Conservation (phyloP, 2,113 vertebrate genomes). For the Hipposideros armiger region DNA sequence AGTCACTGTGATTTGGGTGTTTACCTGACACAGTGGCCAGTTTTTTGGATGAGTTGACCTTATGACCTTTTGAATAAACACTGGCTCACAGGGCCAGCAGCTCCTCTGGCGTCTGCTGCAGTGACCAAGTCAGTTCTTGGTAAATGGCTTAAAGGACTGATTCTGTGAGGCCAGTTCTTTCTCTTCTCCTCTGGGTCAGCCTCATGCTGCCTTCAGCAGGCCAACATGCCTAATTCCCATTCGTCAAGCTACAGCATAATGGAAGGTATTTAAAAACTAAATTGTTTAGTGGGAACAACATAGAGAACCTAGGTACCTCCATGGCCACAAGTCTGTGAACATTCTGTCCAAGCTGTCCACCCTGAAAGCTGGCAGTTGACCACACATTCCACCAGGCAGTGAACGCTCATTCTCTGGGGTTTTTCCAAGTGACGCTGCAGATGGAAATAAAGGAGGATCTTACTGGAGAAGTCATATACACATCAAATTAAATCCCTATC, state of each 20-base stretch:
- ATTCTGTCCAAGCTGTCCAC: conserved; percentile 95
- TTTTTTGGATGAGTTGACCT: not conserved
- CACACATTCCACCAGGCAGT: conserved; percentile 92
- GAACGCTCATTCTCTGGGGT: conserved; percentile 85
- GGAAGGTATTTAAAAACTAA: not conserved
- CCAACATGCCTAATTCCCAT: not conserved
- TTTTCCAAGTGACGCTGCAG: conserved; percentile 89
- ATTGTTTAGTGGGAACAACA: not conserved
- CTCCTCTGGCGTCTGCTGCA: not conserved
- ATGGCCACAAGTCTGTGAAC: conserved; percentile 93
- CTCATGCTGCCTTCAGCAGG: not conserved
- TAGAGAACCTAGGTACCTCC: conserved; percentile 88
- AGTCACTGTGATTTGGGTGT: not conserved
- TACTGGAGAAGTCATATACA: not conserved
- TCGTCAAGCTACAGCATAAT: not conserved
- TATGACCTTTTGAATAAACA: not conserved
- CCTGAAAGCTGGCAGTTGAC: conserved; percentile 94
- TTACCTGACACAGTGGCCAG: not conserved
- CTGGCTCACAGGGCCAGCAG: not conserved
- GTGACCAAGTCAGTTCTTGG: not conserved
- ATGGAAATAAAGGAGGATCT: conserved; percentile 53
- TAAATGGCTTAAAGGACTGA: not conserved
- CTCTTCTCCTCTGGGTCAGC: not conserved
- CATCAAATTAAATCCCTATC: not conserved
- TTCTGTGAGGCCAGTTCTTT: not conserved